A percentile compares a stretch with the other conserved stretches of the same genome.
Conservation (phyloP, 1,140 invertebrate genomes). For the Drosophila parabipectinata region DNA sequence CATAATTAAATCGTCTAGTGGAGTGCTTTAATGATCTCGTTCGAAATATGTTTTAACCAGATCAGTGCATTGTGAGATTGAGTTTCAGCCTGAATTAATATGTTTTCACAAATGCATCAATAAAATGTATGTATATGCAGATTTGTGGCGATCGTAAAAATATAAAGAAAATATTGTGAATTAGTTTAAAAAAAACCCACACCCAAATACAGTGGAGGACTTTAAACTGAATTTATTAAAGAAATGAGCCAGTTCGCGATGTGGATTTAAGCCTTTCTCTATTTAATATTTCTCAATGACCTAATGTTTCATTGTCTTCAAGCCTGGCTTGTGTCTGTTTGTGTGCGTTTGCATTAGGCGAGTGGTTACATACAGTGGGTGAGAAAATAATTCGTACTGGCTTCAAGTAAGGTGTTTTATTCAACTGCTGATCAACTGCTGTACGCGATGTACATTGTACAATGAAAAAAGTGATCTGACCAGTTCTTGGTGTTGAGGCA, state of each 20-base stretch:
- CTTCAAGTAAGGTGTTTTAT: conserved; percentile 12
- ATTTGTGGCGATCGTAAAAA: conserved; percentile 4
- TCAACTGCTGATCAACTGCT: conserved; percentile 5
- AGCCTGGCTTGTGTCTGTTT: background rate
- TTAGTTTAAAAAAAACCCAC: conserved; percentile 8
- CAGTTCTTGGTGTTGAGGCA: conserved; percentile 38
- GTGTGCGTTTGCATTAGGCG: conserved; percentile 34
- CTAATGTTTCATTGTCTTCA: conserved; percentile 48
- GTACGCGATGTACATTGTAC: background rate
- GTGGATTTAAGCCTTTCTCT: conserved; percentile 38
- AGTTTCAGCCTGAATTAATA: conserved; percentile 12
- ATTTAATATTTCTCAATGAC: conserved; percentile 45
- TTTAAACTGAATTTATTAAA: conserved; percentile 26
- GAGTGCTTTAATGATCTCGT: conserved; percentile 39
- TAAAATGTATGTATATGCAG: conserved; percentile 14
- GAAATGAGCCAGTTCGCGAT: background rate
- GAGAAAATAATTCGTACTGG: conserved; percentile 36
- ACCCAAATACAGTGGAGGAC: background rate
- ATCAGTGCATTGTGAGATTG: conserved; percentile 28
- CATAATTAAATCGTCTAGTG: conserved; percentile 40
- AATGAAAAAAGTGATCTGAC: conserved; percentile 37
- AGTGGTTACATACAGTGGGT: conserved; percentile 48
- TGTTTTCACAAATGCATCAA: conserved; percentile 22
- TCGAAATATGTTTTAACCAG: conserved; percentile 40
- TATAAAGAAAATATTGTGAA: conserved; percentile 5